Evolutionary conservation across 2,888 invertebrate species (phyloP), one percentile per base, ranked within the genome.

Genomic region (Noctua janthe): DNA sequence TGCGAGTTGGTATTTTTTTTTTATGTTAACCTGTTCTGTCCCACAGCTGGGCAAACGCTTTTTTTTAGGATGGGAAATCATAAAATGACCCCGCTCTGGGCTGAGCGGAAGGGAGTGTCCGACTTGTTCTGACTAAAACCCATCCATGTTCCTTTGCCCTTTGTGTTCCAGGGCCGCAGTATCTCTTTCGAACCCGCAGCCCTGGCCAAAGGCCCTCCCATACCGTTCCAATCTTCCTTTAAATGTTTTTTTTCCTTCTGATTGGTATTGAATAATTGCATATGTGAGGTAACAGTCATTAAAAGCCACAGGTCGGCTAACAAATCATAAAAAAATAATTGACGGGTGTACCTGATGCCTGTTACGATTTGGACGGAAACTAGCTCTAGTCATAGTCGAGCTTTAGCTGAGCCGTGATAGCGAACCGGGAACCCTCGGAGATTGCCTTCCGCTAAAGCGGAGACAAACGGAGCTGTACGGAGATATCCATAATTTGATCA

Each of bases 311-410:
- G 59, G 39, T 70, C 17, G n/a, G 20, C 39, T 73, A 74, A 74
- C 64, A 85, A 51, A 67, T 54, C 43, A 81, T 78, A 76, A 73
- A 78, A 80, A 74, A 78, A 73, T 72, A 75, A 84, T 74, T 76
- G 76, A 64, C 29, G n/a, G 23, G 17, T 71, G 75, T 69, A 47
- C n/a, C 17, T 64, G 62, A 71, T 74, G 29, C 49, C 71, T 49
- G 51, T 74, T 71, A 71, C n/a, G 17, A 59, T 56, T 76, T 59
- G 35, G 23, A 81, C 20, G 62, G 29, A 71, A 49, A 75, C 49
- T 59, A 39, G 20, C 59, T 39, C 47, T 39, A 54, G 17, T 20
- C 71, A 43, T 10, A 69, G 35, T 23, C n/a, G 47, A 39, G 29
- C 35, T 39, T 64, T 47, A 43, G 64, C 35, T 49, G 67, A 84